Evolutionary conservation across 2,113 vertebrate species (phyloP).

Genomic region (Micronycteris hirsuta): DNA sequence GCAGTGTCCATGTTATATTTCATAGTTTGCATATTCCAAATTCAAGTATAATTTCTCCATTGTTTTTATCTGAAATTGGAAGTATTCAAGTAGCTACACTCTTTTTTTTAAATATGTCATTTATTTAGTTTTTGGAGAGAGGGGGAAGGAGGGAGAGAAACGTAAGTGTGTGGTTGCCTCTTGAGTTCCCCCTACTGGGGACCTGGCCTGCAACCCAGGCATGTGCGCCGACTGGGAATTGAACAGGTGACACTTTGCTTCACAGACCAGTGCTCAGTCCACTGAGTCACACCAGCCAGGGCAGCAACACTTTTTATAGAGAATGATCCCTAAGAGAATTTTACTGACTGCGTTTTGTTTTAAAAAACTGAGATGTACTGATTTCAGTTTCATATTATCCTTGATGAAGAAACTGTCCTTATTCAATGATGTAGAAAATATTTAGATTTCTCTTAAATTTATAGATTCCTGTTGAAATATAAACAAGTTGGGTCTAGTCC

Average conservation of each 20-base stretch:
- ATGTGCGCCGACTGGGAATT: too few species aligned
- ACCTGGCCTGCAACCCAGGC: too few species aligned
- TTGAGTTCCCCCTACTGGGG: too few species aligned
- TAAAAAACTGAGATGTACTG: slow-evolving; percentile 4
- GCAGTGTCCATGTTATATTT: neutral
- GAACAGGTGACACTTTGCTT: too few species aligned
- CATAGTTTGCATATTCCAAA: neutral
- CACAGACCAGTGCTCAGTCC: too few species aligned
- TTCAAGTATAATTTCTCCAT: slow-evolving; percentile 21
- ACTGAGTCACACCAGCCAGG: too few species aligned
- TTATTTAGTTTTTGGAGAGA: too few species aligned
- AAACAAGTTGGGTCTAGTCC: slow-evolving; percentile 33
- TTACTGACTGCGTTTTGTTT: slow-evolving; percentile 34
- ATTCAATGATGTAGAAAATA: slow-evolving; percentile 44
- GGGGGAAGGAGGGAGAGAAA: too few species aligned
- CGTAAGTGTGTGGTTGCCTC: too few species aligned
- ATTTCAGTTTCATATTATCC: slow-evolving; percentile 20
- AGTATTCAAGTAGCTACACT: slow-evolving; percentile 29
- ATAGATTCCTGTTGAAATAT: slow-evolving; percentile 20
- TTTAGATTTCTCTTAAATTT: slow-evolving; percentile 43
- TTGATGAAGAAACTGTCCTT: slow-evolving; percentile 42
- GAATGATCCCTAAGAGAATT: slow-evolving; percentile 39
- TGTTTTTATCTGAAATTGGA: slow-evolving; percentile 50
- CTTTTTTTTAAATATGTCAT: too few species aligned
- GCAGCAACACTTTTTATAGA: slow-evolving; percentile 17